A percentile compares a stretch with the other conserved stretches of the same genome.
Conservation (phyloP, 2,113 vertebrate genomes). For the Saguinus midas region DNA sequence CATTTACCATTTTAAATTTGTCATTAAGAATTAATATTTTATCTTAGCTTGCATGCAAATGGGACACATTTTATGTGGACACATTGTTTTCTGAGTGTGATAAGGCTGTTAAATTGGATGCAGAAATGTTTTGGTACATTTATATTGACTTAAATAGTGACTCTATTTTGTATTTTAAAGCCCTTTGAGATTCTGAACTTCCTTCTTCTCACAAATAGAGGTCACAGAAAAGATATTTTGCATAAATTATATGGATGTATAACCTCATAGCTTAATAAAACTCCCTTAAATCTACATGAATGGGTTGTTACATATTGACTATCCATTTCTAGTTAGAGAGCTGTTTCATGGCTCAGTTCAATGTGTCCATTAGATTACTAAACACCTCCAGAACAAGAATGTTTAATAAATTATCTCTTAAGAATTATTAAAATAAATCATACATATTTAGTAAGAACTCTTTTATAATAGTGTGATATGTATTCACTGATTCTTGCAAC, state of each 20-base stretch:
- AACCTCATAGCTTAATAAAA: slow-evolving; percentile 29
- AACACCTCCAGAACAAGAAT: slow-evolving; percentile 19
- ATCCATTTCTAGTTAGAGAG: slow-evolving; percentile 36
- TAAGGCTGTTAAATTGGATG: neutral
- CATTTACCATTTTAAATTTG: slow-evolving; percentile 18
- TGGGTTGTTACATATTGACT: slow-evolving; percentile 20
- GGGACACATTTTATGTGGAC: neutral
- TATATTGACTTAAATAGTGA: slow-evolving; percentile 27
- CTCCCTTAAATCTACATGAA: slow-evolving; percentile 41
- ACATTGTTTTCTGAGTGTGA: neutral
- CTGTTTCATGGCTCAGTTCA: neutral
- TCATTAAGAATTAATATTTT: neutral
- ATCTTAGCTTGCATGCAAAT: neutral
- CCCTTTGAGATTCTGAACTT: neutral
- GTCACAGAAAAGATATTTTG: slow-evolving; percentile 5
- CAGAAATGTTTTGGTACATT: slow-evolving; percentile 15
- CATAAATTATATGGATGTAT: slow-evolving; percentile 16
- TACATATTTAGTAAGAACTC: neutral
- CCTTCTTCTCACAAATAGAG: slow-evolving; percentile 33
- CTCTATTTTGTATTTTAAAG: slow-evolving; percentile 41
- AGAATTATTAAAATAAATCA: slow-evolving; percentile 49
- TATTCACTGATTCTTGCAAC: neutral
- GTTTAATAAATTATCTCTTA: slow-evolving; percentile 56
- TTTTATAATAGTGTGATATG: neutral
- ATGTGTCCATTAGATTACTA: neutral